phyloP scores from a whole-genome alignment of 2,113 vertebrate genomes.

The Spea bombifrons region DNA sequence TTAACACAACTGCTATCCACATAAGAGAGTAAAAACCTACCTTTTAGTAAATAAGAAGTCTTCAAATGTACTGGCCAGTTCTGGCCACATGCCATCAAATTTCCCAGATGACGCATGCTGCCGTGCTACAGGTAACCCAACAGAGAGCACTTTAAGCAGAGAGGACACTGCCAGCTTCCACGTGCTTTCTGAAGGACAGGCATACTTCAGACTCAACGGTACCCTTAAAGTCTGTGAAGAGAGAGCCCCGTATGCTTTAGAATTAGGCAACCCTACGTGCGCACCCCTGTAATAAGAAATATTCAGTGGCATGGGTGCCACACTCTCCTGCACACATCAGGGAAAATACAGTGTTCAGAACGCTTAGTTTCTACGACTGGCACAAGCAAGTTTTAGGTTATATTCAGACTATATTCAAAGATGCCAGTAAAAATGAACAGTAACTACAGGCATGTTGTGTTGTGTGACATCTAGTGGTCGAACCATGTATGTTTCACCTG shows the following conservation, averaged over 20 bases:
- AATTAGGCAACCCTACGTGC: background rate
- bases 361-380: no score
- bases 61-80: slow-evolving; percentile 90
- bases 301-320: no score
- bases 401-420: no score
- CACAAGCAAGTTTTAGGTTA: no score
- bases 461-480: slow-evolving; percentile 16
- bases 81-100: slow-evolving; percentile 98
- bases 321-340: no score
- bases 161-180: slow-evolving; percentile 96
- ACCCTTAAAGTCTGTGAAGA: slow-evolving; percentile 77
- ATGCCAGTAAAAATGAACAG: no score
- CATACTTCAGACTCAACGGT: slow-evolving; percentile 91
- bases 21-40: slow-evolving; percentile 58
- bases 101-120: slow-evolving; percentile 93
- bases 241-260: background rate
- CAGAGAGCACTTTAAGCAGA: slow-evolving; percentile 89
- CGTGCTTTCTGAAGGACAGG: slow-evolving; percentile 96
- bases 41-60: slow-evolving; percentile 99
- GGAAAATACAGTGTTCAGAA: no score
- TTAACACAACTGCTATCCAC: no score
- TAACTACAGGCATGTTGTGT: background rate
- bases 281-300: no score
- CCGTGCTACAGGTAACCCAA: slow-evolving; percentile 91
- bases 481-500: background rate